Base-by-base conservation (phyloP, 2,113 vertebrate genomes). In the Gyps fulvus region DNA sequence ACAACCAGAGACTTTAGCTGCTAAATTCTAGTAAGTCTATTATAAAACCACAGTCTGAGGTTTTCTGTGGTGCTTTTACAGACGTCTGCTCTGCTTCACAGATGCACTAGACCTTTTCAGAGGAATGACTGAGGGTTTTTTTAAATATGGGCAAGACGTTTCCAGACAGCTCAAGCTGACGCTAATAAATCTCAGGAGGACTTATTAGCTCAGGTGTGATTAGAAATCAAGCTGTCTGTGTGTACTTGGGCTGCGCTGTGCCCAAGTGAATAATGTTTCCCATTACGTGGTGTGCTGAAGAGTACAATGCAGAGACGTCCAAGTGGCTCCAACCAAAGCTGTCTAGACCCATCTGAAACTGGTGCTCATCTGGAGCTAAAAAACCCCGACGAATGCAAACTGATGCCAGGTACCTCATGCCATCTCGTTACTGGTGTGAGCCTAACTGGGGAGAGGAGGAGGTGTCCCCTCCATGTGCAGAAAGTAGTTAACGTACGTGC, bases 141-240 rank as follows among this genome's bases (percentile, higher is more conserved):
- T 71, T 10, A 69, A 82, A 72, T 70, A 69, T 73, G 66, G 79
- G 74, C 54, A 92, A 88, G 54, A 83, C 0, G 1, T 88, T 95
- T 95, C 82, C 82, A 94, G 87, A 54, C 62, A 94, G 84, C 82
- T 95, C 90, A 88, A 80, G 66, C 58, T 96, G 96, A 94, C 66
- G 70, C 73, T 91, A 95, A 77, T 77, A 93, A 93, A 82, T 96
- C 93, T 94, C 96, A 92, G 82, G 95, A 94, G 96, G 58, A 85
- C 92, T 96, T 97, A 92, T 83, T 97, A 96, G 66, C 85, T 96
- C 85, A 95, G 96, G 87, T 97, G 92, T 96, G 92, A 96, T 97
- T 95, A 97, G 90, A 93, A 95, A 90, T 86, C 73, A 89, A 90
- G 74, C 90, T 91, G 65, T 61, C 66, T 95, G 52, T 90, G 66